These are phyloP conservation scores for Chironomus tentans DNA, from an alignment of 2,888 invertebrate genomes.

Conservation along the genomic window DNA sequence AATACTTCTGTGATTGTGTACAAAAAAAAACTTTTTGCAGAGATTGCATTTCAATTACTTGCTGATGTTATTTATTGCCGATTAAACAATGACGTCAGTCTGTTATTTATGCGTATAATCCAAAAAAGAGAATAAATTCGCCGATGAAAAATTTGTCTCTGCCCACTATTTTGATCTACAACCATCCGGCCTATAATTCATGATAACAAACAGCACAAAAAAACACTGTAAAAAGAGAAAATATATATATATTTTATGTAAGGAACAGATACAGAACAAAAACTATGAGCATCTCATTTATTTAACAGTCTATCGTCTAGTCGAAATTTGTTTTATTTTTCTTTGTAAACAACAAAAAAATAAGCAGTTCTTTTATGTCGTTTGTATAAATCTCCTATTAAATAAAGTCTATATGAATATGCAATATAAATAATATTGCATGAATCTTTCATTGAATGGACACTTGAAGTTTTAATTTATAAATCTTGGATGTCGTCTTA, in stretches of 20 bases:
- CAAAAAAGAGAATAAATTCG: background rate
- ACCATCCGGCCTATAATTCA: constrained; percentile 24
- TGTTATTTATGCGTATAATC: background rate
- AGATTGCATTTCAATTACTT: background rate
- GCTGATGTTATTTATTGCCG: constrained; percentile 6
- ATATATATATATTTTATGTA: background rate
- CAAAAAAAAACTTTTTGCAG: background rate
- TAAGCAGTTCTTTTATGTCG: background rate
- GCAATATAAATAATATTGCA: constrained; percentile 14
- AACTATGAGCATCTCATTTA: background rate
- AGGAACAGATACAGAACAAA: background rate
- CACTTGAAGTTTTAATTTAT: too few relatives aligned
- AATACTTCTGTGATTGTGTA: too few relatives aligned
- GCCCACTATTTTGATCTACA: constrained; percentile 11
- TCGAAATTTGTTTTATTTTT: background rate
- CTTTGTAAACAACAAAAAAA: background rate
- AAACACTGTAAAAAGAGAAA: background rate
- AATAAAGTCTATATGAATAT: background rate
- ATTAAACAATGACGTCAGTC: constrained; percentile 18
- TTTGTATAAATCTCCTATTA: constrained; percentile 23
- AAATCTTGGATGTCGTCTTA: too few relatives aligned
- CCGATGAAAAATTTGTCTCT: constrained; percentile 8
- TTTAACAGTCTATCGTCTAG: constrained; percentile 7
- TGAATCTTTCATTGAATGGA: too few relatives aligned
- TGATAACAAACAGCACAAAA: background rate